Base-by-base conservation (phyloP, 2,888 invertebrate species). In the Diploptera punctata region DNA sequence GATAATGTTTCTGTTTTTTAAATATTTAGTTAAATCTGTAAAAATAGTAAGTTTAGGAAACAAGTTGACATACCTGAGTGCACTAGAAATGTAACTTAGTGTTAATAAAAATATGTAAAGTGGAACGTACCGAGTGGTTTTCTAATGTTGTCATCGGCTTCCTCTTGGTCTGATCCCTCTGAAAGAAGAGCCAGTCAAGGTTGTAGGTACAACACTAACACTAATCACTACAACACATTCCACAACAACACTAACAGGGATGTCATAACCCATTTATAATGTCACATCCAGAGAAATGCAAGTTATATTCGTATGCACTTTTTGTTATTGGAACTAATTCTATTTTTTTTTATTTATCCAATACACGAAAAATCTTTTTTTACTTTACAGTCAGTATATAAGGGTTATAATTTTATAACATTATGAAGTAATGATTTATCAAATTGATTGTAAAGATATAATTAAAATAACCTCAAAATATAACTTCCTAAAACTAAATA, bases 71-170 rank as follows among this genome's bases (percentile, higher is more conserved):
- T 44, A 44, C n/a, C 44, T n/a, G 16, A 44, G 44, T 44, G 44
- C 44, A 44, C 44, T n/a, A 44, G 16, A 5, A 44, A 44, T n/a
- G n/a, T n/a, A n/a, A n/a, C n/a, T n/a, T n/a, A n/a, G n/a, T n/a
- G n/a, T n/a, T n/a, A n/a, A n/a, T n/a, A n/a, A n/a, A n/a, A n/a
- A 21, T 19, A 24, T 24, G 24, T 18, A 47, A 47, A 7, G 5
- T 47, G 19, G 21, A 80, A 83, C 87, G 86, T 86, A 87, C 87
- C 87, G 82, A 87, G 81, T 77, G 86, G 86, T 81, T 86, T 86
- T 85, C 85, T 84, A 83, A 87, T 85, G 83, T 83, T 83, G 80
- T 82, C 82, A 77, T 82, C 80, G 78, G 80, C 81, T 76, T 82
- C 82, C 80, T 83, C 83, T 79, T 82, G 82, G 79, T 83, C 83